Percentiles rank a stretch among this genome's conserved stretches.
phyloP scores from a whole-genome alignment of 2,797 vertebrate genomes.

The Pagetopsis macropterus region DNA sequence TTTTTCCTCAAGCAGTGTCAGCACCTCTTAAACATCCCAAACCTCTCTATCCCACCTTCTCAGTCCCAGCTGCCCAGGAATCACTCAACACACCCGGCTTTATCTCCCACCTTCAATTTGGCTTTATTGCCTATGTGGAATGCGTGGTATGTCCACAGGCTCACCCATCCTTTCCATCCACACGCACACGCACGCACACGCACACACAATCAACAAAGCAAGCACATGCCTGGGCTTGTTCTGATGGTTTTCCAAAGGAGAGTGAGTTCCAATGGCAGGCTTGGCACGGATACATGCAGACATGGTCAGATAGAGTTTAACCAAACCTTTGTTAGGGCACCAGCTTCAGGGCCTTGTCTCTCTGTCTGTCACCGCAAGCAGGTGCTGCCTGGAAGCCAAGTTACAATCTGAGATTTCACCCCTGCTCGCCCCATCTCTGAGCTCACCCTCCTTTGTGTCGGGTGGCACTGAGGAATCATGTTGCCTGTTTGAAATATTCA shows the following conservation, averaged over 20 bases:
- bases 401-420: slow-evolving; percentile 60
- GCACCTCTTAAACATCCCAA: slow-evolving; percentile 43
- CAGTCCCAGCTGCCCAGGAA: slow-evolving; percentile 68
- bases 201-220: slow-evolving; percentile 53
- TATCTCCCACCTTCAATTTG: slow-evolving; percentile 74
- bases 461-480: slow-evolving; percentile 67
- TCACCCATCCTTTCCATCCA: slow-evolving; percentile 66
- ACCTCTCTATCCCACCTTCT: slow-evolving; percentile 42
- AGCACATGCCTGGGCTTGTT: slow-evolving; percentile 60
- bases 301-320: slow-evolving; percentile 67
- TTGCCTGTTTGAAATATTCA: slow-evolving; percentile 75
- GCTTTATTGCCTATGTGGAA: slow-evolving; percentile 81
- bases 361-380: slow-evolving; percentile 57
- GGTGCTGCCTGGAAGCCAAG: slow-evolving; percentile 61
- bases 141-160: slow-evolving; percentile 78
- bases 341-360: slow-evolving; percentile 39
- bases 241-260: slow-evolving; percentile 63
- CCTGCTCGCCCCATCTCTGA: slow-evolving; percentile 24
- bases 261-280: slow-evolving; percentile 53
- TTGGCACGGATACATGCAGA: slow-evolving; percentile 65
- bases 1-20: slow-evolving; percentile 49
- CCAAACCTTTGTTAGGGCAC: slow-evolving; percentile 53
- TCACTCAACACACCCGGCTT: slow-evolving; percentile 72
- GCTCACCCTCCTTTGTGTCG: slow-evolving; percentile 65
- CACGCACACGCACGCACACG: slow-evolving; percentile 44